Conservation (phyloP, 2,888 invertebrate species). For the Perizoma flavofasciatum region DNA sequence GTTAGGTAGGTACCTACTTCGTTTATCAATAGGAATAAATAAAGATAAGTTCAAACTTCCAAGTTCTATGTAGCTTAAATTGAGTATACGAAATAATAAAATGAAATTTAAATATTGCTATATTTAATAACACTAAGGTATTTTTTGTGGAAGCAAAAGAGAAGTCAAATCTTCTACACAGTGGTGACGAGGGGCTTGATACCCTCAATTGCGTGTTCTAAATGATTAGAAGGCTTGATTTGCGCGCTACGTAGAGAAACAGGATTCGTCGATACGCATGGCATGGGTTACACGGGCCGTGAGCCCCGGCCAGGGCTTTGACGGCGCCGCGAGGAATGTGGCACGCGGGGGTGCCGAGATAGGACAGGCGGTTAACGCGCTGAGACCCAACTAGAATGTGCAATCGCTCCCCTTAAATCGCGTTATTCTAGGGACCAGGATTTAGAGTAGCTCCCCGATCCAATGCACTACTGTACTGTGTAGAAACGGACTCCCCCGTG, state of each 20-base stretch:
- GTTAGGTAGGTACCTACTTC: too few species aligned
- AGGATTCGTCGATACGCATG: constrained; percentile 14
- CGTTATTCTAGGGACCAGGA: constrained; percentile 37
- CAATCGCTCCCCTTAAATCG: constrained; percentile 8
- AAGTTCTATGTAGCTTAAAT: constrained; percentile 1
- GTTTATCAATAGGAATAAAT: too few species aligned
- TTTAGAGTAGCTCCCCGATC: constrained; percentile 54
- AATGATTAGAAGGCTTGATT: constrained; percentile 19
- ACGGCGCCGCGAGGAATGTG: constrained; percentile 15
- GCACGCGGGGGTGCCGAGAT: not conserved
- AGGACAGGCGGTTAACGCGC: constrained; percentile 8
- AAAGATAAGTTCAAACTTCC: not conserved
- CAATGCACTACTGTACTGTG: constrained; percentile 57
- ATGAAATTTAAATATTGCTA: too few species aligned
- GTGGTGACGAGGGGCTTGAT: constrained; percentile 12
- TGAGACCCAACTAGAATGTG: constrained; percentile 10
- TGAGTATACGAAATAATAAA: too few species aligned
- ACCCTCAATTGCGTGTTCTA: constrained; percentile 21
- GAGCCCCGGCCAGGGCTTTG: constrained; percentile 5
- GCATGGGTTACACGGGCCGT: constrained; percentile 17
- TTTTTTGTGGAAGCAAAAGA: constrained; percentile 14
- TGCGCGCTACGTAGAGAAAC: constrained; percentile 20
- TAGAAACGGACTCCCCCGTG: constrained; percentile 64
- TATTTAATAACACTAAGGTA: too few species aligned
- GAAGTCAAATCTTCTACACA: constrained; percentile 30